Evolutionary conservation across 2,113 vertebrate species (phyloP), one percentile per base, ranked within the genome.

Genomic region (Argyrosomus japonicus): DNA sequence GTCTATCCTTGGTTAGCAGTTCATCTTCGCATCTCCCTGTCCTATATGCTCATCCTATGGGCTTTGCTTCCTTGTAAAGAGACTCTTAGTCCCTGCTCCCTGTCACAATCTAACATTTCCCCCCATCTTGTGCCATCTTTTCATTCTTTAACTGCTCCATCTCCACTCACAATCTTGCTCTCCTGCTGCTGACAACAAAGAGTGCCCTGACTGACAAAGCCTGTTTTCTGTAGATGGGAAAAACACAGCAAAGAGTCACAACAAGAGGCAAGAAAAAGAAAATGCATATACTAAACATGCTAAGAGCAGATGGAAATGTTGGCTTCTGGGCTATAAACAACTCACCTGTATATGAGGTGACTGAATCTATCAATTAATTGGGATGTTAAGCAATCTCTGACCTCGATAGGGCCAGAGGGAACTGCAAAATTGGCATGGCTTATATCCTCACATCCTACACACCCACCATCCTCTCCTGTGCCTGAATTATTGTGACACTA

Each of bases 1-100:
- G 93, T 92, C 90, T 95, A 89, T 88, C 93, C 91, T 89, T 83
- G 81, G 87, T 92, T 92, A 84, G 88, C 70, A 45, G 86, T 82
- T 92, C 82, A 86, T 86, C 80, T 85, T 71, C 50, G 77, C 77
- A 90, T 84, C 88, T 87, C 85, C 82, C 83, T 48, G 78, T 79
- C 75, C 81, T 81, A 60, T 74, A 84, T 79, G 91, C 79, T 87
- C 82, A 85, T 89, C 91, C 86, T 75, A 80, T 86, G 82, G 90
- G 93, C 83, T 91, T 91, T 80, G 79, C 84, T 45, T 80, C 54
- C 75, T 84, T 85, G 92, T 93, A 91, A 91, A 84, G 86, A 90
- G 78, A 83, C 82, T 74, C 87, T 83, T 75, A 68, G 79, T 89
- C 90, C 85, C 82, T 74, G 68, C 85, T 91, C 84, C 86, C 84